phyloP scores from a whole-genome alignment of 1,140 invertebrate species.

The Conus betulinus region DNA sequence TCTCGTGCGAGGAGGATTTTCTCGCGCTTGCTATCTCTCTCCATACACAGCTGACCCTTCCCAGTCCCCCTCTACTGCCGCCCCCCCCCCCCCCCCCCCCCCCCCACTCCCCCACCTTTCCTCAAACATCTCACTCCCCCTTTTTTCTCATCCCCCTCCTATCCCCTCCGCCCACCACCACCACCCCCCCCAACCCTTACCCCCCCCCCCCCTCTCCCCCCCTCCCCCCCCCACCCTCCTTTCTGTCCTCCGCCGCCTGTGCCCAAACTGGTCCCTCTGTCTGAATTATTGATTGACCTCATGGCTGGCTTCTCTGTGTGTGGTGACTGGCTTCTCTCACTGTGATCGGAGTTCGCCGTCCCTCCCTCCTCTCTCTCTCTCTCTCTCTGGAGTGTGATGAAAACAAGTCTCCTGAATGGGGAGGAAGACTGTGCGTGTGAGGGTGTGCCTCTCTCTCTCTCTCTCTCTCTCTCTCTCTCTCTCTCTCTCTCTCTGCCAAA shows the following conservation, averaged over 20 bases:
- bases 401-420: not conserved
- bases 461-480: not conserved
- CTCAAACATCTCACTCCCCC: no score
- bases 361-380: not conserved
- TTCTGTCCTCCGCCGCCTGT: not conserved
- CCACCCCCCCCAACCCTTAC: no score
- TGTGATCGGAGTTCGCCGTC: no score
- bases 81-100: not conserved
- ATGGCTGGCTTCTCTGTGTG: not conserved
- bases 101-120: not conserved
- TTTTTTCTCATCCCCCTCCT: no score
- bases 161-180: no score
- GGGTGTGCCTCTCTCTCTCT: not conserved
- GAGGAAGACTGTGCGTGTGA: not conserved
- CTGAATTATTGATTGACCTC: not conserved
- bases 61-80: not conserved
- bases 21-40: not conserved
- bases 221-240: not conserved
- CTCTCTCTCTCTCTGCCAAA: not conserved
- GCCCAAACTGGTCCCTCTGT: no score
- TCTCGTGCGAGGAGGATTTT: not conserved
- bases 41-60: not conserved
- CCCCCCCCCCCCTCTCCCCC: no score
- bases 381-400: not conserved
- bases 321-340: not conserved